Conservation (phyloP, 2,797 vertebrate species). For the Spea hammondii region DNA sequence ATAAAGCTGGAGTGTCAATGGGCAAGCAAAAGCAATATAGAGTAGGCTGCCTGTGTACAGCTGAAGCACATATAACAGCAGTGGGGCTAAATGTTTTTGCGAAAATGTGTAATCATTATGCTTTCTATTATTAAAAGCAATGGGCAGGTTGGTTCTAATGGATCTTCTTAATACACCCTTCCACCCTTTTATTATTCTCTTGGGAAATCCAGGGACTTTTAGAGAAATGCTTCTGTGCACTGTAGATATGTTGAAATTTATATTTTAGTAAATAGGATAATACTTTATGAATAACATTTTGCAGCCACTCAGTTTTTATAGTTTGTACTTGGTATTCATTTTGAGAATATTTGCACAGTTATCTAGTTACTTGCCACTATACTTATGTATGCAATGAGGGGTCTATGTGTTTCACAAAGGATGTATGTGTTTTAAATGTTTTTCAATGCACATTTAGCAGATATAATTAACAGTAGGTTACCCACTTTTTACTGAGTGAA, state of each 20-base stretch:
- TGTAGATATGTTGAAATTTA: conserved; percentile 69
- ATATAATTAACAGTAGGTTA: conserved; percentile 62
- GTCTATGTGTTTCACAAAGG: conserved; percentile 54
- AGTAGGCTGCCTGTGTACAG: too few species aligned
- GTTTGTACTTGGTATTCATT: conserved; percentile 65
- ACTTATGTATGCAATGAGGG: conserved; percentile 71
- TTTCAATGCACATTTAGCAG: conserved; percentile 58
- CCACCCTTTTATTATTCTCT: not conserved
- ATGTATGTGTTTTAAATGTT: not conserved
- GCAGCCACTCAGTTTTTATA: conserved; percentile 60
- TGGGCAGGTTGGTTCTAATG: too few species aligned
- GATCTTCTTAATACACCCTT: not conserved
- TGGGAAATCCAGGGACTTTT: conserved; percentile 13
- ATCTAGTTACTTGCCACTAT: conserved; percentile 75
- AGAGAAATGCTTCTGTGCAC: conserved; percentile 60
- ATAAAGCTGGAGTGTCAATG: too few species aligned
- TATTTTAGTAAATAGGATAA: conserved; percentile 56
- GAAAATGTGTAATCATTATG: too few species aligned
- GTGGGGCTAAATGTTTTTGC: too few species aligned
- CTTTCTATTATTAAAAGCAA: too few species aligned
- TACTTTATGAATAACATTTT: conserved; percentile 51
- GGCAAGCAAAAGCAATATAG: too few species aligned
- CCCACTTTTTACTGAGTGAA: not conserved
- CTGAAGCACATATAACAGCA: too few species aligned
- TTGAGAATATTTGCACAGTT: conserved; percentile 78